Base-by-base conservation (phyloP, 2,113 vertebrate genomes). In the Kryptolebias marmoratus region DNA sequence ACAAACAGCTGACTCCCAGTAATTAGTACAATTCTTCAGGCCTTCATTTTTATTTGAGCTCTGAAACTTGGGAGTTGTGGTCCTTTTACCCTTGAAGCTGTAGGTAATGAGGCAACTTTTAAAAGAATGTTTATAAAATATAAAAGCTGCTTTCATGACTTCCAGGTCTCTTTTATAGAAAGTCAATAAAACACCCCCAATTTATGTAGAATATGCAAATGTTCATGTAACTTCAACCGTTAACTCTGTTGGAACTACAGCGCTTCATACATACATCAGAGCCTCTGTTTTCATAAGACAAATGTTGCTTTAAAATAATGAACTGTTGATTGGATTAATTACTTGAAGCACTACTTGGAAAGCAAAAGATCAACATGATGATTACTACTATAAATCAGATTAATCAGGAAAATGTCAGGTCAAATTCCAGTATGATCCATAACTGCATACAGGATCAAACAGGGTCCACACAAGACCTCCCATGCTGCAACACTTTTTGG, bases 1-100 rank as follows among this genome's bases (percentile, higher is more conserved):
- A 87, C 83, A 91, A 81, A 88, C 86, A 91, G 81, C 84, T 87
- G 83, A 91, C 81, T 69, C 84, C 81, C 72, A 88, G 92, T 92
- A 92, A 94, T 94, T 93, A 92, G 82, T 79, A 67, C 79, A 67
- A 87, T 90, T 90, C 79, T 68, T 68, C 58, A 78, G 72, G 58
- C 80, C 47, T 87, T 83, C 81, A 65, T 86, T 87, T 91, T 83
- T 66, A 80, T 66, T 68, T 15, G 18, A 64, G 58, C 52, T 63
- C 45, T 7, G 12, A 77, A 82, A 70, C 28, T 52, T 7, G 66
- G 45, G 48, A 48, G 11, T 66, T n/a, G 22, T 30, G 30, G 7
- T 58, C 13, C 56, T 36, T 9, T 32, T 58, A 16, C 16, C 16
- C 15, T 18, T 32, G 55, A 7, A 42, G 8, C 39, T 42, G 32